Conservation (phyloP, 2,888 invertebrate species). For the Erebia ligea region DNA sequence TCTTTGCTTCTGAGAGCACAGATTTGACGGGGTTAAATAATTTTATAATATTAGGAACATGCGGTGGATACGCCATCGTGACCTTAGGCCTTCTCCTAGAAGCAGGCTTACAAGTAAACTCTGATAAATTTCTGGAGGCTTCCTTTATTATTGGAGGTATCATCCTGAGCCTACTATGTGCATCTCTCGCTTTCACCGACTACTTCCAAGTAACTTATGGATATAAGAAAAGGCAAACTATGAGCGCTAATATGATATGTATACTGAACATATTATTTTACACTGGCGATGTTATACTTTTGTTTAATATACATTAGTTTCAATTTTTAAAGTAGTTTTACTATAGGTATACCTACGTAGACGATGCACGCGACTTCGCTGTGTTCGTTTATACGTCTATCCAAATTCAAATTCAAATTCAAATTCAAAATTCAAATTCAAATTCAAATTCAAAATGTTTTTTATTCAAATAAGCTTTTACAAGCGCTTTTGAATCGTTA, state of each 20-base stretch:
- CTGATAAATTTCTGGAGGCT: conserved; percentile 49
- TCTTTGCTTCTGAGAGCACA: conserved; percentile 53
- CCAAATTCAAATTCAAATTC: too few species aligned
- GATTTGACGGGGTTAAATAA: conserved; percentile 45
- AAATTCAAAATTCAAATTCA: too few species aligned
- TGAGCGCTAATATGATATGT: conserved; percentile 54
- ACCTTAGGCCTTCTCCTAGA: conserved; percentile 60
- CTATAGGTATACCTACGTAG: too few species aligned
- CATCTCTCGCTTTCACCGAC: conserved; percentile 49
- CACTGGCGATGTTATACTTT: conserved; percentile 49
- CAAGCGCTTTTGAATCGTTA: too few species aligned
- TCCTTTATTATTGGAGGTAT: conserved; percentile 49
- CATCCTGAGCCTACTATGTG: conserved; percentile 47
- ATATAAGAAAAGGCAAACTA: conserved; percentile 41
- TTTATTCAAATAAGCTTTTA: too few species aligned
- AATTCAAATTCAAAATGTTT: too few species aligned
- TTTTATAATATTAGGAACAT: conserved; percentile 59
- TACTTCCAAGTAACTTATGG: conserved; percentile 39
- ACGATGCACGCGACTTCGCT: too few species aligned
- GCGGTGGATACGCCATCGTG: conserved; percentile 53
- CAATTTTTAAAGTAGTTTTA: not conserved
- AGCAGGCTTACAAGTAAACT: conserved; percentile 48
- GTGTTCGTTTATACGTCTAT: too few species aligned
- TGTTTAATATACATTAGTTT: conserved; percentile 27
- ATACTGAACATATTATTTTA: conserved; percentile 46